Percentiles rank a stretch among this genome's conserved stretches.
phyloP scores from a whole-genome alignment of 2,113 vertebrate species.

The Piprites chloris region DNA sequence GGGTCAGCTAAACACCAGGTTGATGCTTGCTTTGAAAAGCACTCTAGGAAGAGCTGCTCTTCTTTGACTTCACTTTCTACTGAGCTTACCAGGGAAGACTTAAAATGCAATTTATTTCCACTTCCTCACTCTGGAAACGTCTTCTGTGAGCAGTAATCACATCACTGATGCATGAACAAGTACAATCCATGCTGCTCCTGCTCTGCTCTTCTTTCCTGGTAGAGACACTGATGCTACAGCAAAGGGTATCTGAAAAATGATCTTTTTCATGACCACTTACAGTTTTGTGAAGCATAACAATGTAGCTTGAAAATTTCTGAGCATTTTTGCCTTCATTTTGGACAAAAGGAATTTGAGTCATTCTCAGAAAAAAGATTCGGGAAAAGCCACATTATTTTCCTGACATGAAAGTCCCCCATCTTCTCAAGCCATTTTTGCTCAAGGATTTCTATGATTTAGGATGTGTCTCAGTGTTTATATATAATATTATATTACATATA shows the following conservation, averaged over 20 bases:
- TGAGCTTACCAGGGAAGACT: background rate
- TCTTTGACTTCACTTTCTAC: background rate
- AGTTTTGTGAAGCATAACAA: background rate
- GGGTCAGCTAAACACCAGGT: background rate
- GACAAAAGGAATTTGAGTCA: background rate
- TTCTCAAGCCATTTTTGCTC: background rate
- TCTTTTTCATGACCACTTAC: background rate
- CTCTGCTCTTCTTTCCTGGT: background rate
- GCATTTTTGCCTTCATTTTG: background rate
- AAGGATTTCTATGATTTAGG: background rate
- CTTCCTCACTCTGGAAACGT: background rate
- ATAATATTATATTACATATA: background rate
- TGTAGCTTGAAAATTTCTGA: background rate
- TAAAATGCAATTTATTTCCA: background rate
- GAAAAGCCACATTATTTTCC: background rate
- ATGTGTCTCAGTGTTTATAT: conserved; percentile 12
- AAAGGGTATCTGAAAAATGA: background rate
- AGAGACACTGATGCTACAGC: background rate
- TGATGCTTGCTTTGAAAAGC: background rate
- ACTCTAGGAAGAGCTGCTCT: background rate
- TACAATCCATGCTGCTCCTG: background rate
- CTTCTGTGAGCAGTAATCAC: background rate
- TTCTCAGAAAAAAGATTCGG: background rate
- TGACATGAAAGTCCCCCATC: background rate
- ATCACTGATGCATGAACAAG: background rate